Percentiles rank a stretch among this genome's conserved stretches.
Conservation (phyloP, 2,888 invertebrate genomes). For the Acanthosoma haemorrhoidale region DNA sequence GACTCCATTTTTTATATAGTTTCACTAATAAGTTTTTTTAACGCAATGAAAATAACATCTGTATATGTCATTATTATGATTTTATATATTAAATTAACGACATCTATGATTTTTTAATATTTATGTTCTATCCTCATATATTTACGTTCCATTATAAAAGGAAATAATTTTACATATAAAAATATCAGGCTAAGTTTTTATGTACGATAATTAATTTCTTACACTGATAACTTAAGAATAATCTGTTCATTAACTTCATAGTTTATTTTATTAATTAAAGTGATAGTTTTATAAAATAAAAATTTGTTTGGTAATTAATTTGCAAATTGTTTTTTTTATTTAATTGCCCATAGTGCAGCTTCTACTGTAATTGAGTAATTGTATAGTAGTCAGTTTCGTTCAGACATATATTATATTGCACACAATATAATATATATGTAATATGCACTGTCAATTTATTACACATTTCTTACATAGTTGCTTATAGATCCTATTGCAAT, state of each 20-base stretch:
- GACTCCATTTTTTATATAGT: no score
- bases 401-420: no score
- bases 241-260: not conserved
- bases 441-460: no score
- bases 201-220: not conserved
- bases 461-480: no score
- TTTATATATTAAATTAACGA: no score
- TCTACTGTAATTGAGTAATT: no score
- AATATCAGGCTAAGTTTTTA: not conserved
- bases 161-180: not conserved
- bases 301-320: not conserved
- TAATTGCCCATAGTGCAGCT: no score
- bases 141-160: not conserved
- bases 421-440: no score
- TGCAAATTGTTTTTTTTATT: not conserved
- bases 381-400: no score
- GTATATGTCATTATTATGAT: no score
- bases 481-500: not conserved
- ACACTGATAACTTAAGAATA: not conserved
- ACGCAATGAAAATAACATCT: no score
- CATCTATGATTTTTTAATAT: not conserved
- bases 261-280: not conserved
- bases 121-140: not conserved
- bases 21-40: no score
- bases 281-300: not conserved